A percentile compares a stretch with the other conserved stretches of the same genome.
Conservation (phyloP, 2,797 vertebrate genomes). For the Enoplosus armatus region DNA sequence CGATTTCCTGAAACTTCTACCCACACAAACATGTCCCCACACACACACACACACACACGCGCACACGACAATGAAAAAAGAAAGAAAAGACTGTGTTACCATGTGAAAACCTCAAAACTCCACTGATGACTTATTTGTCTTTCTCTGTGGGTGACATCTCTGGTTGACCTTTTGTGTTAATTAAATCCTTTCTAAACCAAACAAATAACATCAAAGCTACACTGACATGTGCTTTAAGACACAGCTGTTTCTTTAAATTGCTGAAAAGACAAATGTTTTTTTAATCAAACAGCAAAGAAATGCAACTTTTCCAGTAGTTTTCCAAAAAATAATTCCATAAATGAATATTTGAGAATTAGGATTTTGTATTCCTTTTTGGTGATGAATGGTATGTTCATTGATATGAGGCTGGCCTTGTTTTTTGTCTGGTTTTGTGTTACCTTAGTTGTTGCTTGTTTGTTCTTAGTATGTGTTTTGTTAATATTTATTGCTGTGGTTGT, state of each 20-base stretch:
- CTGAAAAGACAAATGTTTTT: not conserved
- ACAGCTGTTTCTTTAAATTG: not conserved
- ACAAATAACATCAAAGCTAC: not conserved
- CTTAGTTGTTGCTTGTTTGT: not conserved
- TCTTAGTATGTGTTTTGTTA: not conserved
- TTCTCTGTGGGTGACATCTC: not conserved
- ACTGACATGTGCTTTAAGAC: not conserved
- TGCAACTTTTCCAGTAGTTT: not conserved
- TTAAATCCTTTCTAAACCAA: slow-evolving; percentile 1
- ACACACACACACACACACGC: not conserved
- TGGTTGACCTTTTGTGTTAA: not conserved
- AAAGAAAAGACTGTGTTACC: not conserved
- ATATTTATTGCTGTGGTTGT: not conserved
- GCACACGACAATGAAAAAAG: not conserved
- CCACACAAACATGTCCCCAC: slow-evolving; percentile 1
- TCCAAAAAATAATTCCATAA: not conserved
- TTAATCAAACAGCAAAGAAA: not conserved
- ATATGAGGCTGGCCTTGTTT: not conserved
- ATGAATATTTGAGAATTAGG: not conserved
- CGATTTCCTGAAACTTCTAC: slow-evolving; percentile 94
- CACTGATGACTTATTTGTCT: not conserved
- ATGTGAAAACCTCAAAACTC: not conserved
- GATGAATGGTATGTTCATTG: not conserved
- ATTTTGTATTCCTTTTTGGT: not conserved
- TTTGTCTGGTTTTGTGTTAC: not conserved